These are phyloP conservation scores for Borostomias antarcticus DNA, from an alignment of 2,797 vertebrate genomes.

Conservation along the genomic window DNA sequence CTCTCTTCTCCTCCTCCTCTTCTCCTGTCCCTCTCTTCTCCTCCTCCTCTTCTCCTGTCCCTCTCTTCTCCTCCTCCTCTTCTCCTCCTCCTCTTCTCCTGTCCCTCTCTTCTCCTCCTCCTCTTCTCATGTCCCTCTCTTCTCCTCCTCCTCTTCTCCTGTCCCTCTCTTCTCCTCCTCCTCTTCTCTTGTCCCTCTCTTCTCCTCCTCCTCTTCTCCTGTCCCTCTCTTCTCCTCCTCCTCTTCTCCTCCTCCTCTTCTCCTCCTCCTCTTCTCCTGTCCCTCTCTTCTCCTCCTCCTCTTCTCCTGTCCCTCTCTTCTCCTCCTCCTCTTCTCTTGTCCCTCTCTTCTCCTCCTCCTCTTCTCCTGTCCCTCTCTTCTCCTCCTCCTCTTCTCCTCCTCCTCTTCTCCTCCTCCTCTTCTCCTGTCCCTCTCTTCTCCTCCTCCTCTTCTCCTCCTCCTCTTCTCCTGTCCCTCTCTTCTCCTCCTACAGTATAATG, in stretches of 20 bases:
- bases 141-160: slow-evolving; percentile 12
- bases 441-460: neutral
- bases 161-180: neutral
- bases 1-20: neutral
- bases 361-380: slow-evolving; percentile 1
- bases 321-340: slow-evolving; percentile 13
- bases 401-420: slow-evolving; percentile 4
- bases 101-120: neutral
- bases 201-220: neutral
- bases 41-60: slow-evolving; percentile 29
- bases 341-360: slow-evolving; percentile 10
- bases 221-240: too few species aligned
- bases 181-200: neutral
- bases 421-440: slow-evolving; percentile 46
- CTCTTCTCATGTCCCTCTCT: slow-evolving; percentile 19
- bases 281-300: neutral
- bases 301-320: slow-evolving; percentile 17
- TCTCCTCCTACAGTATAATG: too few species aligned
- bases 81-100: too few species aligned
- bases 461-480: too few species aligned
- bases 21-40: neutral
- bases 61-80: slow-evolving; percentile 34
- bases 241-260: too few species aligned
- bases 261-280: too few species aligned
- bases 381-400: neutral